These are phyloP conservation scores for Notarius quadriscutis DNA, from an alignment of 2,113 vertebrate genomes.

Conservation along the genomic window DNA sequence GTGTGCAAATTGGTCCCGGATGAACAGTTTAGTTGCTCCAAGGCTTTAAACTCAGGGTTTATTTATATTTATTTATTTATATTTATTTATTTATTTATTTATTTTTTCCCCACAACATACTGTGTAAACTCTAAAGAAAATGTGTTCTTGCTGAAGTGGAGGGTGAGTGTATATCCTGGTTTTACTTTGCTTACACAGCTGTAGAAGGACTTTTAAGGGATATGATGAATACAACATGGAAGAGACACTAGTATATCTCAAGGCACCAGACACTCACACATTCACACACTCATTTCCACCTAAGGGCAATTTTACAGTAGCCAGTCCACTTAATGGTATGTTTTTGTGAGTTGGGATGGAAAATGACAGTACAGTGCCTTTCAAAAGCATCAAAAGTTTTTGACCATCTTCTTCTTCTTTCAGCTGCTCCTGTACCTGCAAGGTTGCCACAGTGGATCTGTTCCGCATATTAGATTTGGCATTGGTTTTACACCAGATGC, in stretches of 20 bases:
- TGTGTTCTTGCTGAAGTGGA: neutral
- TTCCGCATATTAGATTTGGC: no score
- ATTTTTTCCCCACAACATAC: no score
- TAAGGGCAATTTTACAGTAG: neutral
- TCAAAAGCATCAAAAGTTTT: neutral
- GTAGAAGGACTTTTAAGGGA: neutral
- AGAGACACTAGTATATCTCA: neutral
- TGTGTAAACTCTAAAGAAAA: no score
- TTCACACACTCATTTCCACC: neutral
- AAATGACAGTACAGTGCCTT: neutral
- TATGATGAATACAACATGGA: neutral
- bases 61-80: no score
- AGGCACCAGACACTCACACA: neutral
- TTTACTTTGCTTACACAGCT: neutral
- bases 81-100: no score
- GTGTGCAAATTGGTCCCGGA: slow-evolving; percentile 36
- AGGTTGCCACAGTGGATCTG: no score
- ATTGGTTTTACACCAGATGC: no score
- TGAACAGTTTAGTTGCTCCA: slow-evolving; percentile 9
- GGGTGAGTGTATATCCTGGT: neutral
- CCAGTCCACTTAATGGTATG: neutral
- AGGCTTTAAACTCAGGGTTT: neutral
- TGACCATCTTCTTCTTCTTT: neutral
- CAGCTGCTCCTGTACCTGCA: no score
- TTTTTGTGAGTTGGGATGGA: neutral